A percentile compares a stretch with the other conserved stretches of the same genome.
Evolutionary conservation across 1,140 invertebrate genomes (phyloP).

Genomic region (Harpegnathos saltator): DNA sequence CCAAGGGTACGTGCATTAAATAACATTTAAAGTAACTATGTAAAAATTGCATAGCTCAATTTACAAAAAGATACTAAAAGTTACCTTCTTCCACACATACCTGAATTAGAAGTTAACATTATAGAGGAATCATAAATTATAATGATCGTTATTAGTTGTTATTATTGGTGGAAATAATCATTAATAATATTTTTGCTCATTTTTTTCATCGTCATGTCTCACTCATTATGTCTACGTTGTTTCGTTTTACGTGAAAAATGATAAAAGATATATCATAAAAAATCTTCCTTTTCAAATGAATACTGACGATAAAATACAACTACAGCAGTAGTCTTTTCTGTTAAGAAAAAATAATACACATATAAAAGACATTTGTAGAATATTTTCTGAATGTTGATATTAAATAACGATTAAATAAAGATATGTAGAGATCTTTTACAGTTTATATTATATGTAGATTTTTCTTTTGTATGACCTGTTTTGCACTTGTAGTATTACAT

Average conservation of each 20-base stretch:
- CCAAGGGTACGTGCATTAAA: conserved; percentile 11
- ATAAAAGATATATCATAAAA: background rate
- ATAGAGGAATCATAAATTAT: background rate
- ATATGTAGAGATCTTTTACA: conserved; percentile 14
- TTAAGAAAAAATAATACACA: background rate
- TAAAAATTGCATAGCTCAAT: conserved; percentile 26
- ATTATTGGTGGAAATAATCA: background rate
- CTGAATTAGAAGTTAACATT: conserved; percentile 25
- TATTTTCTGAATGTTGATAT: conserved; percentile 6
- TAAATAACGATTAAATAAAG: conserved; percentile 5
- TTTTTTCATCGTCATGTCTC: no score
- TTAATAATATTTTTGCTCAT: background rate
- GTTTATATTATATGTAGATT: conserved; percentile 15
- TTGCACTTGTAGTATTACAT: background rate
- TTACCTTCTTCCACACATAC: conserved; percentile 35
- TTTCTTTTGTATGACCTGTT: conserved; percentile 13
- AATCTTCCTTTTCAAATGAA: background rate
- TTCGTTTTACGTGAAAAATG: background rate
- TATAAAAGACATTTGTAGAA: background rate
- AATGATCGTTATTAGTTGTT: no score
- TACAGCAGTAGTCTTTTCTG: background rate
- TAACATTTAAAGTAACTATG: background rate
- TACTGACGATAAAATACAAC: background rate
- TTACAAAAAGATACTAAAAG: conserved; percentile 27
- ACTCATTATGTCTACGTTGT: background rate